These are phyloP conservation scores for Cheiracanthium punctorium DNA, from an alignment of 2,888 invertebrate genomes.

Conservation along the genomic window DNA sequence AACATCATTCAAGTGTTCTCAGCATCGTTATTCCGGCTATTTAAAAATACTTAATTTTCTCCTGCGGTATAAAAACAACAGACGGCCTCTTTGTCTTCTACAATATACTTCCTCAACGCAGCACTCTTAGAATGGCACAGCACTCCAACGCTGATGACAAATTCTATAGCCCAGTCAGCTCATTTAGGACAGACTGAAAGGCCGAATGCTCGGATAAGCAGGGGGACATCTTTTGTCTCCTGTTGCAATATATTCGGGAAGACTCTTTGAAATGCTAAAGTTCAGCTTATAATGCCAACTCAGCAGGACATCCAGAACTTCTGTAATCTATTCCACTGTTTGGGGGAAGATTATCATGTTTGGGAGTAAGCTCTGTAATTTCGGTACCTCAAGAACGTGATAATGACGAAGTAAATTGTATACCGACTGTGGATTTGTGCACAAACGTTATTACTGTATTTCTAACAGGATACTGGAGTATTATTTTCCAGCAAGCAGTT, in stretches of 20 bases:
- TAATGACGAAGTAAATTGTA: neutral
- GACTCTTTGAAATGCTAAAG: constrained; percentile 3
- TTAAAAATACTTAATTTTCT: no score
- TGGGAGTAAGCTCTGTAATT: neutral
- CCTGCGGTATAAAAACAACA: no score
- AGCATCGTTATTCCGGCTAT: no score
- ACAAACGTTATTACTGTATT: no score
- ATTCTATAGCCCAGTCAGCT: neutral
- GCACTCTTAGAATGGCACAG: no score
- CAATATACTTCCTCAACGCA: no score
- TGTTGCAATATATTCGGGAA: neutral
- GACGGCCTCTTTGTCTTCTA: no score
- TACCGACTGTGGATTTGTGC: no score
- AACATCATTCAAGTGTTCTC: no score
- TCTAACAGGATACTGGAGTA: no score
- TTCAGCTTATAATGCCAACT: neutral
- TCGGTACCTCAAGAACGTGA: neutral
- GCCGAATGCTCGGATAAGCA: neutral
- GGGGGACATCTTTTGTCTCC: neutral
- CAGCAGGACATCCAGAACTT: constrained; percentile 7
- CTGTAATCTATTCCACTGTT: neutral
- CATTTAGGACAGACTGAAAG: neutral
- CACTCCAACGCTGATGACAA: neutral
- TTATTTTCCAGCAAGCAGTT: no score
- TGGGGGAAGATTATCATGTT: neutral